Base-by-base conservation (phyloP, 2,797 vertebrate genomes). In the Eulemur coronatus region DNA sequence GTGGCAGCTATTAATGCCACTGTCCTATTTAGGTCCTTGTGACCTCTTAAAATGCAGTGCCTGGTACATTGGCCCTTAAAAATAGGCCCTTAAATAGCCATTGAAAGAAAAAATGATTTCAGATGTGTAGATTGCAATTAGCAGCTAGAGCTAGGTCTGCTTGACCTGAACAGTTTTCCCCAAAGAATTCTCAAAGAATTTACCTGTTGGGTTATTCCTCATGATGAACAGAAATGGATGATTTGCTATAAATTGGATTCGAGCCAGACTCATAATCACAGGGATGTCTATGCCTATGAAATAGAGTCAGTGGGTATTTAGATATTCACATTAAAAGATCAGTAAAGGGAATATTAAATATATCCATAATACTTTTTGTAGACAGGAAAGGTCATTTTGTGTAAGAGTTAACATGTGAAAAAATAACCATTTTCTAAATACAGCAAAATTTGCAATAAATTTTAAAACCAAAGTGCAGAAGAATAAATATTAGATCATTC, bases 191-290 rank as follows among this genome's bases (percentile, higher is more conserved):
- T 81, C 50, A 33, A 41, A 87, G 63, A 89, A 55, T 11, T 10
- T 98, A 98, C 98, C 98, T 98, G 98, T 98, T 91, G 89, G 87
- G 12, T 97, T 98, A 91, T 98, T 92, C 97, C 96, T 98, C 96
- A 98, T 84, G 72, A 98, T 96, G 95, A 98, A 98, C 38, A 98
- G 75, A 95, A 98, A 98, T 10, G 98, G 98, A 52, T 15, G 98
- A 95, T 98, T 95, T 93, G 97, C 98, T 87, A 95, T 95, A 97
- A 98, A 98, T 26, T 89, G 95, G 43, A 98, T 98, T 59, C 28
- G 93, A 87, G 94, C 41, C 96, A 98, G 75, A 79, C 97, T 98
- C 98, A 98, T 98, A 65, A 98, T 98, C 13, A 33, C 87, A 82
- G 98, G 97, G 35, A 97, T 59, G 7, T 98, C 79, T 41, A 98